Base-by-base conservation (phyloP, 2,797 vertebrate genomes). In the Scyliorhinus canicula region DNA sequence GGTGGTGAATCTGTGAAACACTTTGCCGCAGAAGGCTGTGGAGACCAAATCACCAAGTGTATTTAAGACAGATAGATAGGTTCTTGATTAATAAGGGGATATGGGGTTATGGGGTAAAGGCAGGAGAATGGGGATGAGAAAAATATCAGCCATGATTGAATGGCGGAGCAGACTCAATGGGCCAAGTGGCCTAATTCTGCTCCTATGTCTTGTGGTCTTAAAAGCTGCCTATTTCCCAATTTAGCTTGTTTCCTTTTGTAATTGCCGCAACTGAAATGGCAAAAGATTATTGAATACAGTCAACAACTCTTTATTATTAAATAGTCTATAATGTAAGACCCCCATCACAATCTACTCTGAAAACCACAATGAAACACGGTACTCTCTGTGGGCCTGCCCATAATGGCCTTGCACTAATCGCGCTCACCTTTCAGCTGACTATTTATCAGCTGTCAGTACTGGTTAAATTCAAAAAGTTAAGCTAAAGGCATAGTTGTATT, bases 391-490 rank as follows among this genome's bases (percentile, higher is more conserved):
- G 63, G n/a, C 40, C 67, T 82, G 47, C 95, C 50, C 79, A 74
- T 40, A 63, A 44, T 88, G 84, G 88, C n/a, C 44, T 84, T 82
- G 63, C n/a, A 16, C 47, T 74, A 63, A 77, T 52, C 86, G 44
- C 60, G 40, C n/a, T 71, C 11, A 44, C 57, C 47, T 69, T 82
- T 85, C 52, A 35, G 60, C 52, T 55, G 40, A 52, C 40, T 44
- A 57, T 60, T 67, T 84, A 60, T 93, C 95, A 95, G 95, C 94
- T 95, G 95, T 95, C 95, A 95, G 94, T 85, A 71, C 74, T 95
- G 95, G 95, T 95, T 95, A 95, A 95, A 88, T 95, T 95, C 93
- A 95, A 91, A 74, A 93, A 82, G 93, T 95, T 95, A 95, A 95
- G 93, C 77, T 85, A 55, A 50, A 90, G 71, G 47, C 55, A 82